Base-by-base conservation (phyloP, 2,797 vertebrate species). In the Crax fasciolata region DNA sequence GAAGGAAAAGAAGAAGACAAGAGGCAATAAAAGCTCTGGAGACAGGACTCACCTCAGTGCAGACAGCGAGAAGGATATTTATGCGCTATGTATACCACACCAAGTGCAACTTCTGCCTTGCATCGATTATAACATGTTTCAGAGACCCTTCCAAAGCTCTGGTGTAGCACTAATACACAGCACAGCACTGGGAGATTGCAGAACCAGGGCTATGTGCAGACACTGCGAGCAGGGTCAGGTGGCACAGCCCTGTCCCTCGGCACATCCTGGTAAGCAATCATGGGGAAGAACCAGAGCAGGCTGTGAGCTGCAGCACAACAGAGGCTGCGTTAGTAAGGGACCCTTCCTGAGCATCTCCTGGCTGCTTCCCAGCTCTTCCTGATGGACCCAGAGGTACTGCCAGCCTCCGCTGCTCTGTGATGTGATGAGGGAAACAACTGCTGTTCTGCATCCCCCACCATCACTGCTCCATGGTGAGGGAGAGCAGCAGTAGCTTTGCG, bases 21-120 rank as follows among this genome's bases (percentile, higher is more conserved):
- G 65, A 12, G 41, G 71, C 67, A 80, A 46, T 87, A 71, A 87
- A 82, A 96, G 87, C 30, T 96, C 72, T 93, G 81, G 92, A 96
- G 92, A 92, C 89, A 63, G 52, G 57, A 67, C 72, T 95, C 92
- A 92, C 84, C 92, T 89, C 84, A 39, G 78, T 21, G 49, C 70
- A 92, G 94, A 78, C 87, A 94, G 82, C 58, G 83, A 87, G 75
- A 63, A 91, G 52, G 79, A 87, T 84, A 92, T 84, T 88, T 89
- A 93, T 94, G 82, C 78, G 80, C 84, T 94, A 81, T 94, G 93
- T 93, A 92, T 91, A 87, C 58, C 62, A 65, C 73, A 88, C 62
- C 73, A 62, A 86, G 84, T 61, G 73, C 82, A 89, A 94, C 83
- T 86, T 93, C 94, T 84, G 68, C 76, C 54, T 89, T 72, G 70